phyloP scores from a whole-genome alignment of 2,888 invertebrate genomes.

The Cantharis lateralis region DNA sequence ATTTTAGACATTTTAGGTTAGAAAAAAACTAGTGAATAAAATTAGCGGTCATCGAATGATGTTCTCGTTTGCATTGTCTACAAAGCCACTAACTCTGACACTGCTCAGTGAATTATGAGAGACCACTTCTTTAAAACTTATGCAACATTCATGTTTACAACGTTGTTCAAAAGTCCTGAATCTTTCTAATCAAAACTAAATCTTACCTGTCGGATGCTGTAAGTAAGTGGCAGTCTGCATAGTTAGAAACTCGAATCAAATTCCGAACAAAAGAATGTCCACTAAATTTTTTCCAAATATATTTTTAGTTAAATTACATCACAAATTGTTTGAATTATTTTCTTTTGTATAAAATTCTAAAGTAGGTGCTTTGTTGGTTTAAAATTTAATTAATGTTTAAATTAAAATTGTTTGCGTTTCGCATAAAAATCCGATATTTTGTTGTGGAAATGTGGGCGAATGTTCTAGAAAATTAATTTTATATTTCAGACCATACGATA shows the following conservation, averaged over 20 bases:
- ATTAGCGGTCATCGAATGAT: slow-evolving; percentile 22
- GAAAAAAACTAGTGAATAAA: slow-evolving; percentile 16
- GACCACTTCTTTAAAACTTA: slow-evolving; percentile 39
- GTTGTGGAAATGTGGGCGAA: neutral
- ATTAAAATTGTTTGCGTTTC: neutral
- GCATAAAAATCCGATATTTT: neutral
- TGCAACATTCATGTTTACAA: slow-evolving; percentile 42
- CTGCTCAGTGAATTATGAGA: slow-evolving; percentile 40
- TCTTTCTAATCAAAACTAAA: slow-evolving; percentile 38
- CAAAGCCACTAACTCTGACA: slow-evolving; percentile 40
- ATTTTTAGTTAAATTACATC: neutral
- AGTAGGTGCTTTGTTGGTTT: neutral
- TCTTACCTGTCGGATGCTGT: slow-evolving; percentile 17
- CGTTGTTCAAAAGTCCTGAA: slow-evolving; percentile 34
- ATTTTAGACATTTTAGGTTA: neutral
- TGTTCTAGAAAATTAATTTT: neutral
- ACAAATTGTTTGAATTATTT: neutral
- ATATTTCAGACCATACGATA: slow-evolving; percentile 5
- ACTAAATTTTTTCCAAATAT: neutral
- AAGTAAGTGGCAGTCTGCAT: slow-evolving; percentile 26
- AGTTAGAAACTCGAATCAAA: slow-evolving; percentile 30
- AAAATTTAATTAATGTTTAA: neutral
- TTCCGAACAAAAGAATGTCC: neutral
- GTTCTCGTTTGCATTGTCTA: slow-evolving; percentile 20
- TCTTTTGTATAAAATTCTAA: neutral